Evolutionary conservation across 2,888 invertebrate species (phyloP).

Genomic region (Ecdyonurus torrentis): DNA sequence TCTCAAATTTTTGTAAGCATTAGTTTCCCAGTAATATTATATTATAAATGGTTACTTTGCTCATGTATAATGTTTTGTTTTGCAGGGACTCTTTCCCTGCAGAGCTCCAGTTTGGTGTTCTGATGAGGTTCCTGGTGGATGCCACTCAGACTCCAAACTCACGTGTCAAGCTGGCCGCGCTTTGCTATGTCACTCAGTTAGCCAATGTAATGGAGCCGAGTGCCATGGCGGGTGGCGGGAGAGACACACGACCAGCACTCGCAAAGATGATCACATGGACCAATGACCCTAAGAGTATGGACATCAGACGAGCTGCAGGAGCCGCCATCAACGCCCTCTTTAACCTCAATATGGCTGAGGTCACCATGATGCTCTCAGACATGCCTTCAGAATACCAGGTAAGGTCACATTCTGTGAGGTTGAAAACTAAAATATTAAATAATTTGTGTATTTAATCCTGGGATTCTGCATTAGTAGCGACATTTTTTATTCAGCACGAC

Average conservation of each 20-base stretch:
- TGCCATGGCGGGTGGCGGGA: conserved; percentile 12
- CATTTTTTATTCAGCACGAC: no score
- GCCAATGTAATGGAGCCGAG: conserved; percentile 28
- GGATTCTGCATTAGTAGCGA: no score
- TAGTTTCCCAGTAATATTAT: conserved; percentile 10
- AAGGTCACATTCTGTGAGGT: no score
- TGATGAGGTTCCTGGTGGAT: conserved; percentile 66
- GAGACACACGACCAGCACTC: conserved; percentile 31
- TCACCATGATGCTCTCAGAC: conserved; percentile 60
- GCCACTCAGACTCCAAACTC: conserved; percentile 83
- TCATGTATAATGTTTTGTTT: conserved; percentile 9
- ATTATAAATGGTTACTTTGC: no score
- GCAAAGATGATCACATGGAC: conserved; percentile 55
- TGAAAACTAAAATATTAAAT: no score
- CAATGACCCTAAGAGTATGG: conserved; percentile 48
- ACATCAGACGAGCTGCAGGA: conserved; percentile 46
- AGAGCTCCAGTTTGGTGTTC: conserved; percentile 38
- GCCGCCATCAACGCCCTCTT: conserved; percentile 64
- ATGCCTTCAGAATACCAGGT: conserved; percentile 49
- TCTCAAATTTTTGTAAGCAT: background rate
- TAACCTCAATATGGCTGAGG: conserved; percentile 79
- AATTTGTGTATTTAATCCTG: no score
- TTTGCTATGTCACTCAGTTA: conserved; percentile 47
- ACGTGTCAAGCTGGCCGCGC: conserved; percentile 57
- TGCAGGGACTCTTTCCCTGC: conserved; percentile 39